Percentiles rank a stretch among this genome's conserved stretches.
Conservation (phyloP, 2,113 vertebrate genomes). For the Percopsis transmontana region DNA sequence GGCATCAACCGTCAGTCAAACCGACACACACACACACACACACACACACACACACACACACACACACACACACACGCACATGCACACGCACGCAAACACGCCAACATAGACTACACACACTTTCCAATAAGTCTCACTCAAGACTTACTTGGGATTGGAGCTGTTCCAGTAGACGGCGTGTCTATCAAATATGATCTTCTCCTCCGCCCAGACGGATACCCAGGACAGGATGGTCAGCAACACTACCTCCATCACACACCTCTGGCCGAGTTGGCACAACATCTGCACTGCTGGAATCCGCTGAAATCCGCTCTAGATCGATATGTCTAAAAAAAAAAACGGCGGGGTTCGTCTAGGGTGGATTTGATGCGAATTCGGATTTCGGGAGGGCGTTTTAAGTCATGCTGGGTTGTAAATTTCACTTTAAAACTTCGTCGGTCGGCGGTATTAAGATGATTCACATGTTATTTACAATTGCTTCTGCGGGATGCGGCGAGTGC, state of each 20-base stretch:
- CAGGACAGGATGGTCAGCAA: slow-evolving; percentile 73
- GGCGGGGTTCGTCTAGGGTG: slow-evolving; percentile 37
- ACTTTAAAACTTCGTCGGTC: slow-evolving; percentile 39
- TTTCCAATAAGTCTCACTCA: slow-evolving; percentile 5
- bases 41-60: neutral
- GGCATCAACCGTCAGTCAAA: neutral
- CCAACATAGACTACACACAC: neutral
- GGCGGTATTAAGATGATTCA: slow-evolving; percentile 3
- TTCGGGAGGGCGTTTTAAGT: slow-evolving; percentile 45
- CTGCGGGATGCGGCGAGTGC: slow-evolving; percentile 38
- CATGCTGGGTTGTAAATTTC: slow-evolving; percentile 41
- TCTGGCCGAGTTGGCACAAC: slow-evolving; percentile 62
- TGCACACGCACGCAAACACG: neutral
- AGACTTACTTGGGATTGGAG: slow-evolving; percentile 79
- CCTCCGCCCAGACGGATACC: slow-evolving; percentile 77
- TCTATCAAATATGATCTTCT: slow-evolving; percentile 80
- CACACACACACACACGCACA: neutral
- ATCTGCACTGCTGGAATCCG: slow-evolving; percentile 42
- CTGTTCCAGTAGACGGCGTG: slow-evolving; percentile 83
- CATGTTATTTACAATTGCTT: slow-evolving; percentile 50
- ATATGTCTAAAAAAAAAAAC: slow-evolving; percentile 41
- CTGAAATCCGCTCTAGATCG: slow-evolving; percentile 52
- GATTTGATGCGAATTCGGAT: slow-evolving; percentile 30
- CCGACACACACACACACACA: neutral
- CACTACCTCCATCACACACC: slow-evolving; percentile 75